Percentiles rank a stretch among this genome's conserved stretches.
These are phyloP conservation scores for Pseudomyrmex gracilis DNA, from an alignment of 1,140 invertebrate genomes.

Conservation along the genomic window DNA sequence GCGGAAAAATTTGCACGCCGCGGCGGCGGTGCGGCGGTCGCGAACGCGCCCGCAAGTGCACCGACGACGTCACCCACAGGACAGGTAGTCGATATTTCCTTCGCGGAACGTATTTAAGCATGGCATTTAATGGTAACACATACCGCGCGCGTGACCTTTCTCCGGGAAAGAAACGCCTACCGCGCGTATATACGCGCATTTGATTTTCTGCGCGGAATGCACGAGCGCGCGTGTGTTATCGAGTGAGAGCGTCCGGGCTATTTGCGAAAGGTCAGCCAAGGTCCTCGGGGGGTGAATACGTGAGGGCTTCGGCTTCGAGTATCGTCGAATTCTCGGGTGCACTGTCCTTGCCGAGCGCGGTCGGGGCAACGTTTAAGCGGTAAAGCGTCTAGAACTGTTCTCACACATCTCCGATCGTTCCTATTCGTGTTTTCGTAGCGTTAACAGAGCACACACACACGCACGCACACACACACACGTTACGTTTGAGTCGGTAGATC, in stretches of 20 bases:
- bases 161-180: background rate
- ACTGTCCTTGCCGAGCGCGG: background rate
- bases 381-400: slow-evolving; percentile 16
- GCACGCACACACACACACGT: no score
- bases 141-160: slow-evolving; percentile 45
- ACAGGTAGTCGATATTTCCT: slow-evolving; percentile 55
- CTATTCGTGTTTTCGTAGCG: background rate
- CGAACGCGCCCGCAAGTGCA: background rate
- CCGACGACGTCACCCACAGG: background rate
- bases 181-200: slow-evolving; percentile 25
- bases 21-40: background rate
- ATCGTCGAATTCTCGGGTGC: slow-evolving; percentile 32
- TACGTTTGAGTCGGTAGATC: slow-evolving; percentile 18
- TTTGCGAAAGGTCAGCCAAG: slow-evolving; percentile 54
- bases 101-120: slow-evolving; percentile 49
- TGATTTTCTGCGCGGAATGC: slow-evolving; percentile 57
- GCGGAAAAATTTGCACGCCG: slow-evolving; percentile 36
- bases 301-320: slow-evolving; percentile 41
- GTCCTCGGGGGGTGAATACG: slow-evolving; percentile 49
- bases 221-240: slow-evolving; percentile 40
- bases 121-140: slow-evolving; percentile 51
- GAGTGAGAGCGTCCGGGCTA: slow-evolving; percentile 28
- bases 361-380: slow-evolving; percentile 23
- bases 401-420: background rate
- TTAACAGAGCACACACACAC: background rate